These are phyloP conservation scores for Anoplophora glabripennis DNA, from an alignment of 1,140 invertebrate species.

Conservation along the genomic window DNA sequence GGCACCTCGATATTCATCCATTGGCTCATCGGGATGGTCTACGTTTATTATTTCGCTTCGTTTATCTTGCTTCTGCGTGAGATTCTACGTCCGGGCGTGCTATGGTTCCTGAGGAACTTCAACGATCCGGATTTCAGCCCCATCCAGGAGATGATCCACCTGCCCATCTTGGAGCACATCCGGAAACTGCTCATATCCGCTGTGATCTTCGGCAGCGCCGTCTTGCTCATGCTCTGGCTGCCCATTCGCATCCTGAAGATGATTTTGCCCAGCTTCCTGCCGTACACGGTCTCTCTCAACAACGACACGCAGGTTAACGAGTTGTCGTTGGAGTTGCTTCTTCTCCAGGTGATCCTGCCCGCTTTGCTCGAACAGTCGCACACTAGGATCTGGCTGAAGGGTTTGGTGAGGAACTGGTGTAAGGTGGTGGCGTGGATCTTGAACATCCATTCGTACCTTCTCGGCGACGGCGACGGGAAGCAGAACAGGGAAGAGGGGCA, in stretches of 20 bases:
- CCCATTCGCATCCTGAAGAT: constrained; percentile 86
- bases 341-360: constrained; percentile 95
- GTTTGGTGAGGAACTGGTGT: constrained; percentile 84
- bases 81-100: constrained; percentile 89
- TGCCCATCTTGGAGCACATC: constrained; percentile 88
- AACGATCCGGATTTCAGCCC: constrained; percentile 99
- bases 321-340: constrained; percentile 86
- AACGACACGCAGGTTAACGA: constrained; percentile 85
- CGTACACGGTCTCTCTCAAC: constrained; percentile 82
- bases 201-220: constrained; percentile 93
- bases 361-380: constrained; percentile 95
- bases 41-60: constrained; percentile 98
- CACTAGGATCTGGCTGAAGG: constrained; percentile 89
- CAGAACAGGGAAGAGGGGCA: constrained; percentile 31
- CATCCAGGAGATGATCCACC: constrained; percentile 98
- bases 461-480: constrained; percentile 55
- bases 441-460: constrained; percentile 84
- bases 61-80: constrained; percentile 92
- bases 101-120: constrained; percentile 95
- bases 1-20: constrained; percentile 98
- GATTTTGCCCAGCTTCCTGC: constrained; percentile 83
- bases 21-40: constrained; percentile 99
- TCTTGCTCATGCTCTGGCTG: constrained; percentile 94
- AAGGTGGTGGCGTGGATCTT: constrained; percentile 78
- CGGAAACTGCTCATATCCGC: constrained; percentile 87